Evolutionary conservation across 2,113 vertebrate species (phyloP), one percentile per base, ranked within the genome.

Genomic region (Xenopus tropicalis): DNA sequence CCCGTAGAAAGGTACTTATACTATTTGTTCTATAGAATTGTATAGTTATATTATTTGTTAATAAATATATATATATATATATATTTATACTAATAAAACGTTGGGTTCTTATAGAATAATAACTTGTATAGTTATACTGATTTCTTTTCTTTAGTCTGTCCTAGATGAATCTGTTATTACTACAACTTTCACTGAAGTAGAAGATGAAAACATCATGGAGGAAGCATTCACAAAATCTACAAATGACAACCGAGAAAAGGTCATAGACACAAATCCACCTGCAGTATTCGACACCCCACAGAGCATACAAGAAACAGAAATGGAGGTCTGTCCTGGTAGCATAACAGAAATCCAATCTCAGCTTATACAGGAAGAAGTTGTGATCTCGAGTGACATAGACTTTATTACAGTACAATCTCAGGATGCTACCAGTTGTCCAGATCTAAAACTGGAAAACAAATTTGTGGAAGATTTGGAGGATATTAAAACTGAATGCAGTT

Each of bases 151-250:
- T 25, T 61, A 91, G 90, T 79, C 81, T 23, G 84, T 86, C 3
- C 84, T 83, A 65, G 90, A 91, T 24, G 85, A 90, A 46, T 88
- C 84, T 29, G 78, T 88, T 29, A 90, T 87, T 57, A 90, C 90
- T 73, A 78, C 91, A 70, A 86, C 86, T 14, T 83, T 67, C 22
- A 85, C 87, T 11, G 83, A 85, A 24, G 87, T 89, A 65, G 89
- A 90, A 72, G 86, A 83, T 22, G 88, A 91, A 19, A 78, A 82
- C 3, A 78, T 87, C 4, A 70, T 71, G 52, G 82, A 70, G 56
- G 78, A 78, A 48, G 79, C 76, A 11, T 17, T 72, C 29, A 52
- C 51, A 43, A 74, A 80, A 48, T 79, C 82, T 69, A 48, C 71
- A 12, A 51, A 65, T 14, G 79, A 80, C 44, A 79, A 83, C 61